A percentile compares a stretch with the other conserved stretches of the same genome.
Conservation (phyloP, 2,888 invertebrate genomes). For the Mimas tiliae region DNA sequence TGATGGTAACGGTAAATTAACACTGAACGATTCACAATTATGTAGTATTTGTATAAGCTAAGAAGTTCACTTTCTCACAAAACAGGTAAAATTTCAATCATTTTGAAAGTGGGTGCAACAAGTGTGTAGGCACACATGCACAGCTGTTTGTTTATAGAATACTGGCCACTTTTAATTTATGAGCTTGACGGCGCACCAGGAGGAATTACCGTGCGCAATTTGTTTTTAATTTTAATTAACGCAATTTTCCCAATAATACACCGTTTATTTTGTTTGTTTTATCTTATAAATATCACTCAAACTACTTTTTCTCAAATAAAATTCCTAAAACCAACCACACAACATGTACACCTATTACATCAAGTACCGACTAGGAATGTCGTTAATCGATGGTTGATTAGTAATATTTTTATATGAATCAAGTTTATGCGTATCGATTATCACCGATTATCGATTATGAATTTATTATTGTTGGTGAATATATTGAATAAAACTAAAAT, state of each 20-base stretch:
- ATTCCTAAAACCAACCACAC: constrained; percentile 14
- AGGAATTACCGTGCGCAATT: background rate
- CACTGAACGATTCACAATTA: constrained; percentile 56
- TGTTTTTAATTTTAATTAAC: background rate
- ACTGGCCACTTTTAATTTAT: constrained; percentile 47
- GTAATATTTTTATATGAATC: no score
- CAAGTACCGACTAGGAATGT: background rate
- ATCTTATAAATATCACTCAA: constrained; percentile 19
- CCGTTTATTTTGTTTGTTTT: constrained; percentile 26
- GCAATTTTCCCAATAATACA: background rate
- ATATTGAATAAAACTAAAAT: no score
- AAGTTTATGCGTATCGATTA: no score
- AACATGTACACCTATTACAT: background rate
- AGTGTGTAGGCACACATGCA: constrained; percentile 58
- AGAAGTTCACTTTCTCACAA: constrained; percentile 70
- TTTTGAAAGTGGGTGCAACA: constrained; percentile 78
- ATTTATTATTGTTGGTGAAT: no score
- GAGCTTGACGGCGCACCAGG: constrained; percentile 32
- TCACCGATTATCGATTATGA: no score
- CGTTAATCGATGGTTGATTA: no score
- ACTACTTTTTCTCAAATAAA: constrained; percentile 1
- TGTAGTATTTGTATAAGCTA: constrained; percentile 58
- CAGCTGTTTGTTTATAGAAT: constrained; percentile 63
- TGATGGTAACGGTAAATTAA: constrained; percentile 71
- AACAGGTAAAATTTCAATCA: constrained; percentile 64